Conservation (phyloP, 2,888 invertebrate species). For the Crematogaster levior region DNA sequence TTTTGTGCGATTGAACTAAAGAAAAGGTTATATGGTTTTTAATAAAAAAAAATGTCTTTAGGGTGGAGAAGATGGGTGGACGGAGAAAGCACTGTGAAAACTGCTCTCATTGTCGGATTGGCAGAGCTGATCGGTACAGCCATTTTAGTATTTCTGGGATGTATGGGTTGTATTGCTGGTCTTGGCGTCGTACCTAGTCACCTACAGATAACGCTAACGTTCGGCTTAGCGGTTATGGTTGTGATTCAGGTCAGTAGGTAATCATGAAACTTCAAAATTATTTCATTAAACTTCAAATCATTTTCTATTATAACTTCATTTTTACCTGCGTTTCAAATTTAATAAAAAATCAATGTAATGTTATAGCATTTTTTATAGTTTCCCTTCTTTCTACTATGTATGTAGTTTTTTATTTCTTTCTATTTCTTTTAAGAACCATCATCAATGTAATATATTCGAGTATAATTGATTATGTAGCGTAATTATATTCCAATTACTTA, state of each 20-base stretch:
- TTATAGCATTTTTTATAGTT: neutral
- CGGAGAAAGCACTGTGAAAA: conserved; percentile 73
- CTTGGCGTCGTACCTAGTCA: conserved; percentile 74
- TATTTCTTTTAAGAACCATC: neutral
- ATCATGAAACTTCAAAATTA: too few relatives aligned
- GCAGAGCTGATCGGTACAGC: conserved; percentile 83
- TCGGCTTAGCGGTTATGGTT: conserved; percentile 83
- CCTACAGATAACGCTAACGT: conserved; percentile 81
- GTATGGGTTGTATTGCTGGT: conserved; percentile 81
- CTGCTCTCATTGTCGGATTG: conserved; percentile 77
- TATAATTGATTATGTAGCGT: too few relatives aligned
- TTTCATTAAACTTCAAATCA: too few relatives aligned
- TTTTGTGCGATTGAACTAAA: neutral
- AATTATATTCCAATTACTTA: neutral
- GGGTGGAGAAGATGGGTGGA: conserved; percentile 74
- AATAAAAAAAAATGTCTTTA: conserved; percentile 47
- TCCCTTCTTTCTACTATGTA: too few relatives aligned
- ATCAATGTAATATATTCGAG: too few relatives aligned
- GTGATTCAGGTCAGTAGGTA: conserved; percentile 83
- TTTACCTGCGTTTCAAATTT: neutral
- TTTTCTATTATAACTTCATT: neutral
- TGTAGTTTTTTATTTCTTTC: neutral
- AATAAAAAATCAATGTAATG: neutral
- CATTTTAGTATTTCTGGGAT: conserved; percentile 82
- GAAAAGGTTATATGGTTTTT: neutral